These are phyloP conservation scores for Chymomyza costata DNA, from an alignment of 1,140 invertebrate species.

Conservation along the genomic window DNA sequence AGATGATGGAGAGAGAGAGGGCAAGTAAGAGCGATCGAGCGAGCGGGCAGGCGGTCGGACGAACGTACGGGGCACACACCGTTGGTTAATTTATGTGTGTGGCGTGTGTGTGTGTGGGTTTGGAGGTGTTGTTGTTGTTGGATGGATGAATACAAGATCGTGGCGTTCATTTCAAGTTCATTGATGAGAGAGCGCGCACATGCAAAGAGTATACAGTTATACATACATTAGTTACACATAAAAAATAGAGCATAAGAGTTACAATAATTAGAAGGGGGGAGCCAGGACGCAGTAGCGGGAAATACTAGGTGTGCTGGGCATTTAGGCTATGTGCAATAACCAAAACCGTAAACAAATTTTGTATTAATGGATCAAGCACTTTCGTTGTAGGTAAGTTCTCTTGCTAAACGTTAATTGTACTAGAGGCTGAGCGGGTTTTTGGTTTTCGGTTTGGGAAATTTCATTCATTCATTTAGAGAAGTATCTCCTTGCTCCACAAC, in stretches of 20 bases:
- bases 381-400: too few species aligned
- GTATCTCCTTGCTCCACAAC: constrained; percentile 68
- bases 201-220: constrained; percentile 1
- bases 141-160: not conserved
- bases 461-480: constrained; percentile 59
- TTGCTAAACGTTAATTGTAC: too few species aligned
- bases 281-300: too few species aligned
- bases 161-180: not conserved
- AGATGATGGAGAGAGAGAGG: constrained; percentile 16
- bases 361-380: too few species aligned
- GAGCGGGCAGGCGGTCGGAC: constrained; percentile 51
- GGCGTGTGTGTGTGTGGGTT: not conserved
- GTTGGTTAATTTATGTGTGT: constrained; percentile 17
- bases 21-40: constrained; percentile 31
- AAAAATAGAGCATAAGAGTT: too few species aligned
- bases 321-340: too few species aligned
- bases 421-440: too few species aligned
- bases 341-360: too few species aligned
- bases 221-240: not conserved
- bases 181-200: not conserved
- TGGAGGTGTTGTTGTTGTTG: constrained; percentile 4
- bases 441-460: too few species aligned
- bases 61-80: constrained; percentile 9
- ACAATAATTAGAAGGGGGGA: too few species aligned
- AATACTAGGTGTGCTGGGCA: too few species aligned